A percentile compares a stretch with the other conserved stretches of the same genome.
Conservation (phyloP, 2,113 vertebrate genomes). For the Ailurus styani region DNA sequence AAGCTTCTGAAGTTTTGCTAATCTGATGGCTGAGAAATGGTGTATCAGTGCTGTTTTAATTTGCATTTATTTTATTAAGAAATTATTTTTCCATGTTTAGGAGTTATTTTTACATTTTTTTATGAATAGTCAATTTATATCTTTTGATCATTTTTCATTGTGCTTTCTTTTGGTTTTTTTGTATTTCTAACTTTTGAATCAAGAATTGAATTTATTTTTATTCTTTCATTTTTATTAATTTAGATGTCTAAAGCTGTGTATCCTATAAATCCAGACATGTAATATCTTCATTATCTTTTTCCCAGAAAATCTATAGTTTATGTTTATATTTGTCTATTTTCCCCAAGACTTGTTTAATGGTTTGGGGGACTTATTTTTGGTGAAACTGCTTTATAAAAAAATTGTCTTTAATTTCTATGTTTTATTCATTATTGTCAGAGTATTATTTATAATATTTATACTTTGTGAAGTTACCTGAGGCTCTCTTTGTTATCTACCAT, state of each 20-base stretch:
- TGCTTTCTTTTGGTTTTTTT: not conserved
- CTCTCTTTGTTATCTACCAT: conserved; percentile 4
- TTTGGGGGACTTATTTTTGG: not conserved
- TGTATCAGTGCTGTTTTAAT: not conserved
- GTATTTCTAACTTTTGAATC: conserved; percentile 2
- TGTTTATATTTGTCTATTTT: not conserved
- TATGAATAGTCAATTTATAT: not conserved
- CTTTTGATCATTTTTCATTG: not conserved
- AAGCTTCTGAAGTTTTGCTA: not conserved
- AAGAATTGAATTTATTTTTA: conserved; percentile 7
- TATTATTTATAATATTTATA: not conserved
- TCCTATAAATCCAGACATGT: not conserved
- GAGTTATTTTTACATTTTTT: not conserved
- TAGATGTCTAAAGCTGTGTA: not conserved
- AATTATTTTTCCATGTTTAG: not conserved
- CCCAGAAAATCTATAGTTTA: not conserved
- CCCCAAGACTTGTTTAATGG: not conserved
- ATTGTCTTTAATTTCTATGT: not conserved
- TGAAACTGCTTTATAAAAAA: not conserved
- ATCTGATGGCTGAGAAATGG: not conserved
- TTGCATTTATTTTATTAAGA: not conserved
- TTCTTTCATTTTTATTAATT: not conserved
- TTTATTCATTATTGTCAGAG: not conserved
- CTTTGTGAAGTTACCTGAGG: not conserved
- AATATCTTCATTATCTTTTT: not conserved